These are phyloP conservation scores for Gadus macrocephalus DNA, from an alignment of 2,113 vertebrate species.

Conservation along the genomic window DNA sequence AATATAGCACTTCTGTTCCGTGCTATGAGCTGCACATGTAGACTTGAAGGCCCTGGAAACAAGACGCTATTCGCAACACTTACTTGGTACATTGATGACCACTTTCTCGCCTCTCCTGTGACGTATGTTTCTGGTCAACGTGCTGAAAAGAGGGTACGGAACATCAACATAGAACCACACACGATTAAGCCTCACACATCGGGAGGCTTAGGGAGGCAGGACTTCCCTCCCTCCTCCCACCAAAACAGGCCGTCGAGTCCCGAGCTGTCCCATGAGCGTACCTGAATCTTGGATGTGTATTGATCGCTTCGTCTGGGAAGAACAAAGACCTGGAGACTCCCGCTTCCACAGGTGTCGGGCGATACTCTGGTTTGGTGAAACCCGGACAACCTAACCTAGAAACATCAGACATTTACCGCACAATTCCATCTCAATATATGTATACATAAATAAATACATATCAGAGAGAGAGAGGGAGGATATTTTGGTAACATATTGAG, in stretches of 20 bases:
- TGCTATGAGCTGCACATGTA: too few relatives aligned
- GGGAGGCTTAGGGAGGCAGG: too few relatives aligned
- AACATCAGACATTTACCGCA: too few relatives aligned
- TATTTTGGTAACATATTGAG: neutral
- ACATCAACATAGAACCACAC: neutral
- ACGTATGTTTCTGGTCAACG: conserved; percentile 92
- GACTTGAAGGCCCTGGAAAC: too few relatives aligned
- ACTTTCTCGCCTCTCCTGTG: conserved; percentile 95
- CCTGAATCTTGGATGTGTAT: conserved; percentile 94
- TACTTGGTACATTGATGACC: conserved; percentile 95
- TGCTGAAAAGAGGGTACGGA: conserved; percentile 71
- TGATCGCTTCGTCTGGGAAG: conserved; percentile 95
- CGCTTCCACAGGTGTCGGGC: conserved; percentile 84
- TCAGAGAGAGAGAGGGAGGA: neutral
- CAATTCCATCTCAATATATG: too few relatives aligned
- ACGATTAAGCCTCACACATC: neutral
- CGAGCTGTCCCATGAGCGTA: conserved; percentile 46
- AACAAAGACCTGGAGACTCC: conserved; percentile 94
- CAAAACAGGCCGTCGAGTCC: too few relatives aligned
- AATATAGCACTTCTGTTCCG: too few relatives aligned
- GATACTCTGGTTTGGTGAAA: conserved; percentile 84
- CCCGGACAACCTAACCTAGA: conserved; percentile 90
- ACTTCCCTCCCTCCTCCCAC: too few relatives aligned
- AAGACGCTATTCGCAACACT: conserved; percentile 48
- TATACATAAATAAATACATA: too few relatives aligned